Percentiles rank a stretch among this genome's conserved stretches.
These are phyloP conservation scores for Drosophila kambysellisi DNA, from an alignment of 2,888 invertebrate genomes.

Conservation along the genomic window DNA sequence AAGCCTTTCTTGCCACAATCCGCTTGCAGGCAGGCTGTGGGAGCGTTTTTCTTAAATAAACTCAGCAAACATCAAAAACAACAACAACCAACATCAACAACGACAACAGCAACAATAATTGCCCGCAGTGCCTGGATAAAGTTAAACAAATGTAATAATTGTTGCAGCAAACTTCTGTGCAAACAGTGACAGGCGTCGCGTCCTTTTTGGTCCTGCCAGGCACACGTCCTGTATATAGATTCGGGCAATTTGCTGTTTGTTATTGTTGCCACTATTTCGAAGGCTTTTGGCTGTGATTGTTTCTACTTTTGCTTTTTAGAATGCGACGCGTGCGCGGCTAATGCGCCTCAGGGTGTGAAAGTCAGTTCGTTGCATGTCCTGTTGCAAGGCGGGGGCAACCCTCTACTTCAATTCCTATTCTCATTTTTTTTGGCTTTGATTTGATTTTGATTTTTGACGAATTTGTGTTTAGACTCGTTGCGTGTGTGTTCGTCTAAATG, in stretches of 20 bases:
- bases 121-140: constrained; percentile 60
- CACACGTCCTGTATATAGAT: constrained; percentile 54
- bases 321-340: constrained; percentile 73
- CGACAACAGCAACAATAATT: constrained; percentile 56
- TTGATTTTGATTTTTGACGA: constrained; percentile 81
- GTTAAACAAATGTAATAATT: constrained; percentile 82
- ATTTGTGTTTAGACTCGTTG: constrained; percentile 46
- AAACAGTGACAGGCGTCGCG: constrained; percentile 63
- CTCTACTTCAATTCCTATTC: constrained; percentile 7
- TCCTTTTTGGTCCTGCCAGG: constrained; percentile 42
- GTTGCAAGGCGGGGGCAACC: neutral
- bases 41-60: constrained; percentile 79
- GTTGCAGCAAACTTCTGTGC: constrained; percentile 75
- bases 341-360: constrained; percentile 84
- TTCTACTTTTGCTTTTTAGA: constrained; percentile 60
- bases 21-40: constrained; percentile 25
- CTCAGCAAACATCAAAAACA: constrained; percentile 47
- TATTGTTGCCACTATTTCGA: constrained; percentile 71
- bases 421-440: constrained; percentile 53
- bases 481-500: constrained; percentile 73
- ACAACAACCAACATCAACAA: too few species aligned
- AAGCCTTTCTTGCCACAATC: constrained; percentile 33
- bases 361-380: constrained; percentile 62
- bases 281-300: constrained; percentile 64
- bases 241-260: constrained; percentile 79